Conservation (phyloP, 35 echinoderm and acorn worm genomes). For the Acanthaster planci region DNA sequence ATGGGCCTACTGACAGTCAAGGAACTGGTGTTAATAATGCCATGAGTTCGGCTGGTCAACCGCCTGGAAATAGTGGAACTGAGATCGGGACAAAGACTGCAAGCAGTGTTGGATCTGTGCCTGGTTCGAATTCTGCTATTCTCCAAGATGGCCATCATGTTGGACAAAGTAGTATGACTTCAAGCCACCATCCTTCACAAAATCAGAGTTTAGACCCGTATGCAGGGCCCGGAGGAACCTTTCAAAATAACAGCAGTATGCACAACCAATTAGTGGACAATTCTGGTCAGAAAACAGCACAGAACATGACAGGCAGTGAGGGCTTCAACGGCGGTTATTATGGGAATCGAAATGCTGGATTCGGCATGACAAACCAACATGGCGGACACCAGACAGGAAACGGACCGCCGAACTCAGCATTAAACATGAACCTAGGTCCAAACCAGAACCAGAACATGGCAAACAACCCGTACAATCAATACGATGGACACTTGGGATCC, state of each 20-base stretch:
- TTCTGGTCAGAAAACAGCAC: constrained; percentile 19
- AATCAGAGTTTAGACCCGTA: constrained; percentile 32
- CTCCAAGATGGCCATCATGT: constrained; percentile 4
- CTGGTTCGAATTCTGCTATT: constrained; percentile 19
- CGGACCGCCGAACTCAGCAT: constrained; percentile 31
- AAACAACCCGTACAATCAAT: constrained; percentile 84
- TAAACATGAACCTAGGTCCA: constrained; percentile 45
- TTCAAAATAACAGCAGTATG: constrained; percentile 35
- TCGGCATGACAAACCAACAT: constrained; percentile 44
- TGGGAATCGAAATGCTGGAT: constrained; percentile 37
- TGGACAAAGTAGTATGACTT: constrained; percentile 35
- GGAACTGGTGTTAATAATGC: constrained; percentile 39
- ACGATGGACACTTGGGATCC: constrained; percentile 49
- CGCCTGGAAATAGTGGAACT: constrained; percentile 40
- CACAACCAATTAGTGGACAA: constrained; percentile 41
- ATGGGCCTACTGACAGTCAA: constrained; percentile 32
- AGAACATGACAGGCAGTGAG: constrained; percentile 28
- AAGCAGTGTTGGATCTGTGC: constrained; percentile 27
- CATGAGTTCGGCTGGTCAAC: constrained; percentile 35
- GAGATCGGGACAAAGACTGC: constrained; percentile 51
- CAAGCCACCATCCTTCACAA: constrained; percentile 22
- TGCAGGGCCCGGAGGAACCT: constrained; percentile 26
- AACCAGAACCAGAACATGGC: constrained; percentile 39
- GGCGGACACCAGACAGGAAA: constrained; percentile 49
- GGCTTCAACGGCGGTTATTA: constrained; percentile 48